A percentile compares a stretch with the other conserved stretches of the same genome.
Evolutionary conservation across 2,113 vertebrate species (phyloP).

Genomic region (Sclerurus mexicanus): DNA sequence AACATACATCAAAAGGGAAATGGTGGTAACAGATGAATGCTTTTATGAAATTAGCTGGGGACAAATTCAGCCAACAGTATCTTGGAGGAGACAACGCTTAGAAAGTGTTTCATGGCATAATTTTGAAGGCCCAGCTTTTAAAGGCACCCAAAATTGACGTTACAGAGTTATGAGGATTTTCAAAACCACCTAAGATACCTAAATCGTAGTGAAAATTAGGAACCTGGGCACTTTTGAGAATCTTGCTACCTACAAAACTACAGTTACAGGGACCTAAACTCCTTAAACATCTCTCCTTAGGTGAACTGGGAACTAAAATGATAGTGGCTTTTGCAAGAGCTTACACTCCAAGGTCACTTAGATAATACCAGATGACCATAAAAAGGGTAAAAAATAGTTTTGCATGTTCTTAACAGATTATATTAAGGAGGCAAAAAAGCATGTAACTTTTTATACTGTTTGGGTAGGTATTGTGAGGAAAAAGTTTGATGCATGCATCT

Average conservation of each 20-base stretch:
- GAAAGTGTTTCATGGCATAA: neutral
- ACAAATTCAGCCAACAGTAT: neutral
- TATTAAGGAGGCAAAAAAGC: neutral
- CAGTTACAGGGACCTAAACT: neutral
- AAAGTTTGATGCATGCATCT: neutral
- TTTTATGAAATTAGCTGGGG: neutral
- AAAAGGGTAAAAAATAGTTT: neutral
- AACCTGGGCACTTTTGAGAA: neutral
- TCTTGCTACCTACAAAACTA: neutral
- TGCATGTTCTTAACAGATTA: neutral
- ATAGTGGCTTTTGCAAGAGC: neutral
- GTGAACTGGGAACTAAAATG: neutral
- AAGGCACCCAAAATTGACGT: neutral
- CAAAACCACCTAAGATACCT: neutral
- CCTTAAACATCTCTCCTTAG: neutral
- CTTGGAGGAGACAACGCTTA: neutral
- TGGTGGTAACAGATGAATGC: conserved; percentile 23
- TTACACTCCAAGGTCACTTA: neutral
- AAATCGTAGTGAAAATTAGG: neutral
- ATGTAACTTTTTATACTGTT: neutral
- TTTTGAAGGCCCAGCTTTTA: neutral
- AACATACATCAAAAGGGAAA: neutral
- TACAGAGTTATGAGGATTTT: neutral
- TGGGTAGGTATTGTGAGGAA: neutral
- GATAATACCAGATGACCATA: neutral